Conservation (phyloP, 2,797 vertebrate species). For the Lepilemur ruficaudatus region DNA sequence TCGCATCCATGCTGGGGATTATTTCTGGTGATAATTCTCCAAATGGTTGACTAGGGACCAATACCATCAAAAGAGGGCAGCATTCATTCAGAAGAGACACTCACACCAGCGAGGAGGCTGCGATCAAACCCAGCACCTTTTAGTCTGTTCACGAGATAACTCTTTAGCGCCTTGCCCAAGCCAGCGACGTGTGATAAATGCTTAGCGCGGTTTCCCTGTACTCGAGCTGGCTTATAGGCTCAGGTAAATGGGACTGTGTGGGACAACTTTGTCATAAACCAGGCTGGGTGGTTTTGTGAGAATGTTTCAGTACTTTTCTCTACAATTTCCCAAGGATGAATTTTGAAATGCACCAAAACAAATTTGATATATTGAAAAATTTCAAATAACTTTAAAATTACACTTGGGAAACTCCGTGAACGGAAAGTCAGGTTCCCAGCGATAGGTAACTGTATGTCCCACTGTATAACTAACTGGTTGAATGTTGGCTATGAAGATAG, state of each 20-base stretch:
- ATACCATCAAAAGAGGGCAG: neutral
- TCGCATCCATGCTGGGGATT: neutral
- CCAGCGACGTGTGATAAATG: neutral
- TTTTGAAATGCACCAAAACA: neutral
- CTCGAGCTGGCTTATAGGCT: neutral
- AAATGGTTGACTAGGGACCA: neutral
- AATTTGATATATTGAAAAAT: neutral
- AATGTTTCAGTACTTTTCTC: neutral
- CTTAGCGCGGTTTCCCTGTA: neutral
- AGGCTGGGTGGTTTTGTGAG: neutral
- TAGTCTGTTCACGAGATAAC: neutral
- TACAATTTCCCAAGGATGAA: neutral
- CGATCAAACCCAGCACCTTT: too few species aligned
- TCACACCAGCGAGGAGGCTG: neutral
- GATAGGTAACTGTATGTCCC: rapidly evolving
- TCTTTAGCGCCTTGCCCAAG: neutral
- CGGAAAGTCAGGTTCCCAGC: neutral
- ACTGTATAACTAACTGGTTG: neutral
- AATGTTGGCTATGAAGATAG: neutral
- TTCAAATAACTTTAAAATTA: neutral
- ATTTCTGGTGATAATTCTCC: neutral
- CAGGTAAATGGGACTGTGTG: neutral
- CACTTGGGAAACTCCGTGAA: neutral
- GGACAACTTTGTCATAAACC: neutral
- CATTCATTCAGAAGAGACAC: neutral